Evolutionary conservation across 1,140 invertebrate species (phyloP), one percentile per base, ranked within the genome.

Genomic region (Macrobrachium rosenbergii): DNA sequence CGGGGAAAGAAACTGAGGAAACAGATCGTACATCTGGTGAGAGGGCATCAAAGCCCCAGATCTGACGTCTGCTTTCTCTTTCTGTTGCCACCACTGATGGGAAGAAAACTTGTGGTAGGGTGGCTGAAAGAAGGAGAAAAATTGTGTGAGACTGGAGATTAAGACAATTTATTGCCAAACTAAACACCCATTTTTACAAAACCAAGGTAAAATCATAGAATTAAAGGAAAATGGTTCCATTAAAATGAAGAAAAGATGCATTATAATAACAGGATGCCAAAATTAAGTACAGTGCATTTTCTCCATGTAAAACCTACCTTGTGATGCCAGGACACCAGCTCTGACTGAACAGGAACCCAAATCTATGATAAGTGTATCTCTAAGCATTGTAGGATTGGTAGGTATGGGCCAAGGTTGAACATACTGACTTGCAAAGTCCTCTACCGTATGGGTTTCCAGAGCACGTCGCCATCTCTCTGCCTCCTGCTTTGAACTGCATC

Each of bases 301-400:
- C 14, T 73, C 21, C 52, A 58, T 23, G 37, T 58, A 73, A 75
- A 73, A 75, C 91, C 90, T 91, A 94, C 93, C 92, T 90, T 94
- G 91, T 81, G 92, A 91, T 21, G 93, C 93, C 11, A 94, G 91
- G 76, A 94, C 91, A 45, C 94, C 94, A 37, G 94, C 94, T 90
- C 94, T 90, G 43, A 94, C 92, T 16, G 93, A 94, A 89, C 92
- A 92, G 23, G 93, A 94, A 10, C 94, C 94, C 59, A 95, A 89
- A 90, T 95, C 94, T 82, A 95, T 92, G 43, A 95, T 91, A 7
- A 94, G 85, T 21, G 91, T 91, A 77, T 92, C 90, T 52, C 90
- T 84, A 43, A 91, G 90, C 64, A 91, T 83, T 90, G 88, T 91
- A 83, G 83, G 91, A 89, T 91, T 93, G 90, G 87, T 92, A 88